These are phyloP conservation scores for Euphonia xanthogaster DNA, from an alignment of 2,797 vertebrate genomes.

Conservation along the genomic window DNA sequence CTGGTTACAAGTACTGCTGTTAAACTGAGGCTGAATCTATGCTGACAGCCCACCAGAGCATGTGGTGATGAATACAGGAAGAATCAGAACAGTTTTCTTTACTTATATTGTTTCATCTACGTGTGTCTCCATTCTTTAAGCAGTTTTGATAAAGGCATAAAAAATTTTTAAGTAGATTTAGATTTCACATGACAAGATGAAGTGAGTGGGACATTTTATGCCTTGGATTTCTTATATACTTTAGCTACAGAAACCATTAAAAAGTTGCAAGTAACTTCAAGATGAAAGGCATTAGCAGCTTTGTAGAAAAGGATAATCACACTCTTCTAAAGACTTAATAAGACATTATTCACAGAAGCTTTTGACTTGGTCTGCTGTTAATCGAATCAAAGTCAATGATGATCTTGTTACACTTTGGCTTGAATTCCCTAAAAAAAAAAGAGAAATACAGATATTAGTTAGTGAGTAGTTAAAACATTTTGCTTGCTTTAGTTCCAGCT, in stretches of 20 bases:
- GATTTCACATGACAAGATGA: conserved; percentile 7
- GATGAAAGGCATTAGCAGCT: conserved; percentile 64
- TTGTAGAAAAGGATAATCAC: conserved; percentile 64
- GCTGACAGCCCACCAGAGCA: conserved; percentile 9
- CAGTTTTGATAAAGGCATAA: conserved; percentile 1
- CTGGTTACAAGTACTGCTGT: neutral
- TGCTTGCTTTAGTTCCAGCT: conserved; percentile 68
- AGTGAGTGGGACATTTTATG: neutral
- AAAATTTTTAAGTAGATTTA: neutral
- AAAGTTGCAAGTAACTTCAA: conserved; percentile 66
- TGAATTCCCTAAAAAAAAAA: conserved; percentile 82
- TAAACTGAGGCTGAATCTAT: neutral
- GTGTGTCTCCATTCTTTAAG: neutral
- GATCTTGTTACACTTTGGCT: conserved; percentile 85
- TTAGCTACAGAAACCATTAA: conserved; percentile 41
- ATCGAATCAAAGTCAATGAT: conserved; percentile 95
- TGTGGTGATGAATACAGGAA: neutral
- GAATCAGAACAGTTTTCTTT: neutral
- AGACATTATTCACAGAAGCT: conserved; percentile 69
- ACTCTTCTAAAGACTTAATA: conserved; percentile 53
- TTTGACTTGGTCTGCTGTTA: conserved; percentile 77
- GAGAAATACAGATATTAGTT: conserved; percentile 56
- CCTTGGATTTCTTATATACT: conserved; percentile 38
- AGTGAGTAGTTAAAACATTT: conserved; percentile 58
- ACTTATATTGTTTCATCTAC: neutral